phyloP scores from a whole-genome alignment of 2,888 invertebrate species.

The Lissocephala sabroskyi region DNA sequence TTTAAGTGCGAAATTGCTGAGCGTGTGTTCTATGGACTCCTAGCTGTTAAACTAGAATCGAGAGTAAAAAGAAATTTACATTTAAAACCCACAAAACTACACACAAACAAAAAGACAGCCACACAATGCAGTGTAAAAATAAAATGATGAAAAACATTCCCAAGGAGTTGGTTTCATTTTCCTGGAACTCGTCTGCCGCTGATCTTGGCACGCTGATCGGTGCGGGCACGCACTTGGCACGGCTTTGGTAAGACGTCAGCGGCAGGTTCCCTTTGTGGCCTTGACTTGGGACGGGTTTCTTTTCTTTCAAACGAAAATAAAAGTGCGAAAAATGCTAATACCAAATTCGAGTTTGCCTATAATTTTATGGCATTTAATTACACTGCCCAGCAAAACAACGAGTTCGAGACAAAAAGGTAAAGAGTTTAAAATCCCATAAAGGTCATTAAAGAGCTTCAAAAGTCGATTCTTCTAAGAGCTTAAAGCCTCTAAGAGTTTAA shows the following conservation, averaged over 20 bases:
- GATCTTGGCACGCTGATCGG: no score
- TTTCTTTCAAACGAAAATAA: constrained; percentile 39
- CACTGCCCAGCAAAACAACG: constrained; percentile 6
- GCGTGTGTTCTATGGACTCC: constrained; percentile 38
- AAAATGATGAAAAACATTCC: constrained; percentile 25
- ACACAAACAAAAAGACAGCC: no score
- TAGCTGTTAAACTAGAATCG: constrained; percentile 43
- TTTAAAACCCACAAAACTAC: no score
- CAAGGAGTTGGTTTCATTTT: no score
- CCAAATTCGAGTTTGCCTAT: constrained; percentile 14
- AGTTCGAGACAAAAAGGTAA: no score
- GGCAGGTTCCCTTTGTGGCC: constrained; percentile 20
- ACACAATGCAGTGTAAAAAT: no score
- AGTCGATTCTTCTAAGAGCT: no score
- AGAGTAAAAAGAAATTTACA: no score
- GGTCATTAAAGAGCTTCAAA: no score
- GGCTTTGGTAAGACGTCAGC: not conserved
- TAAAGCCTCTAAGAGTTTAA: no score
- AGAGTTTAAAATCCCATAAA: no score
- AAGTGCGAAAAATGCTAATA: constrained; percentile 54
- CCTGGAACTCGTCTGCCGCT: no score
- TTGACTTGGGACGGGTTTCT: constrained; percentile 46
- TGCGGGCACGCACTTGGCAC: not conserved
- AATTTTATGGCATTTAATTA: constrained; percentile 54
- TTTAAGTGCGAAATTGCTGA: constrained; percentile 41